A percentile compares a stretch with the other conserved stretches of the same genome.
phyloP scores from a whole-genome alignment of 2,113 vertebrate species.

The Sclerurus mexicanus region DNA sequence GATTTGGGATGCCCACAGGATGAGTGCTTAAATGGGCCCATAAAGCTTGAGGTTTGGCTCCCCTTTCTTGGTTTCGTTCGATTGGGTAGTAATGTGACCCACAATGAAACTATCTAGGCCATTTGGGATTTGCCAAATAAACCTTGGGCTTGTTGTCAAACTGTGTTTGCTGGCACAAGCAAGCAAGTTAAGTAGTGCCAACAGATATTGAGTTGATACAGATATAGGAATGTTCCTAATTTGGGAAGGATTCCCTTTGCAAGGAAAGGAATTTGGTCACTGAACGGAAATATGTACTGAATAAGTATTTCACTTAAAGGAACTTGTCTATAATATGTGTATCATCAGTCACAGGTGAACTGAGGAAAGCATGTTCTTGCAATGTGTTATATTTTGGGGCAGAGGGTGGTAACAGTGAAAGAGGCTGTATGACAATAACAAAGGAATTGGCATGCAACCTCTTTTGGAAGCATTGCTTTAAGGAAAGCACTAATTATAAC shows the following conservation, averaged over 20 bases:
- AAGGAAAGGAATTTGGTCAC: background rate
- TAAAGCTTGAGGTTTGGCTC: slow-evolving; percentile 56
- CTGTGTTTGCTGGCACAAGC: background rate
- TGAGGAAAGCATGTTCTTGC: background rate
- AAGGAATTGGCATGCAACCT: background rate
- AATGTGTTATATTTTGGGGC: background rate
- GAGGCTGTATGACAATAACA: background rate
- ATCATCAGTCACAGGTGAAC: background rate
- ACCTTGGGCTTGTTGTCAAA: slow-evolving; percentile 20
- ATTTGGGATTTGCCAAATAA: slow-evolving; percentile 34
- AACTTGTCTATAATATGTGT: background rate
- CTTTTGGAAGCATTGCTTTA: background rate
- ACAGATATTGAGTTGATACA: background rate
- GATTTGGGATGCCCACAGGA: slow-evolving; percentile 15
- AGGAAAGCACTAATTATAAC: background rate
- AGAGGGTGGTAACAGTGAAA: background rate
- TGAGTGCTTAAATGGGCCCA: background rate
- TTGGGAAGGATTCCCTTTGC: background rate
- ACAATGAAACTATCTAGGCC: background rate
- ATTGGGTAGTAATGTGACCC: background rate
- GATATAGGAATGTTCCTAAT: background rate
- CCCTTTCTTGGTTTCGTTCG: background rate
- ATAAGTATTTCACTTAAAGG: background rate
- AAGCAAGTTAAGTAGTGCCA: background rate
- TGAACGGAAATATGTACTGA: background rate